Conservation (phyloP, 2,797 vertebrate species). For the Ctenopoma multispine region DNA sequence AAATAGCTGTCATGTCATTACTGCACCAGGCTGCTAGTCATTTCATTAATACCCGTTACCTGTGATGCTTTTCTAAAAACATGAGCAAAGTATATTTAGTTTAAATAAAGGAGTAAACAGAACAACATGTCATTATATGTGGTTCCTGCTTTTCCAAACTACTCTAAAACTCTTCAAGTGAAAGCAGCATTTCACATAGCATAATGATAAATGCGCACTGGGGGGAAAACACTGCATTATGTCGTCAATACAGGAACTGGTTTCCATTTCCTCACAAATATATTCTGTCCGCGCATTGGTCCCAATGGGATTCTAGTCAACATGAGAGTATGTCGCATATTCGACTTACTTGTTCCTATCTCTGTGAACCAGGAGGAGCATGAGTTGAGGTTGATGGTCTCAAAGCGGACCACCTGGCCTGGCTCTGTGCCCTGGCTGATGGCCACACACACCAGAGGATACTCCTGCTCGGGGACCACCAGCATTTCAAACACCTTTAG, state of each 20-base stretch:
- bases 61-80: no score
- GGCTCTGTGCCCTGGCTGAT: constrained; percentile 90
- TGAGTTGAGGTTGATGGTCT: constrained; percentile 99
- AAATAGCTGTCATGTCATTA: neutral
- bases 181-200: neutral
- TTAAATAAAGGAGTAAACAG: no score
- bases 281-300: neutral
- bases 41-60: no score
- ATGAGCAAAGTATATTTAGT: neutral
- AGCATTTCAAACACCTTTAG: constrained; percentile 98
- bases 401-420: constrained; percentile 94
- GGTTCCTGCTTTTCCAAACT: neutral
- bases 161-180: neutral
- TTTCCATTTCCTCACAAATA: neutral
- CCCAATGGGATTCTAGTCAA: neutral
- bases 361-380: constrained; percentile 99
- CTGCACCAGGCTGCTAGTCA: no score
- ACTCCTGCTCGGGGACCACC: constrained; percentile 97
- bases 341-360: constrained; percentile 89
- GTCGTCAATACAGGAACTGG: neutral
- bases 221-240: no score
- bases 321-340: neutral
- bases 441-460: constrained; percentile 96
- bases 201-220: no score
- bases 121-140: neutral